Conservation (phyloP, 2,797 vertebrate species). For the Crax fasciolata region DNA sequence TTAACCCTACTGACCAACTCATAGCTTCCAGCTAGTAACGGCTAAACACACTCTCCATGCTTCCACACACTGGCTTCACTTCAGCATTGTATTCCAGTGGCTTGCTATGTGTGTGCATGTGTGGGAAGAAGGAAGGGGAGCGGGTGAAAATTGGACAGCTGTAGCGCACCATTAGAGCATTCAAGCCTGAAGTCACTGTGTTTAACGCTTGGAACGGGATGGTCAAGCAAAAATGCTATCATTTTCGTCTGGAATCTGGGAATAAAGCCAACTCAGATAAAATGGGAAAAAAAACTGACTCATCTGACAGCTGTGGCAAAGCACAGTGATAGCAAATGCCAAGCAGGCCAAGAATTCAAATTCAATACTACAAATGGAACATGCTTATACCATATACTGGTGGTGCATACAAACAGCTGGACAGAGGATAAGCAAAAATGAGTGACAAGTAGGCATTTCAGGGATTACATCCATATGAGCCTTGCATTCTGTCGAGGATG, state of each 20-base stretch:
- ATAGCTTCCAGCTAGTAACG: constrained; percentile 14
- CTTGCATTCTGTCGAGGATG: background rate
- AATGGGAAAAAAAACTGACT: constrained; percentile 62
- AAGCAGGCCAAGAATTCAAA: constrained; percentile 63
- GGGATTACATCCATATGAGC: background rate
- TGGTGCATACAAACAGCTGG: background rate
- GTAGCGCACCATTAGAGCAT: constrained; percentile 78
- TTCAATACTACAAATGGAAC: constrained; percentile 11
- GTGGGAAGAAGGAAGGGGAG: constrained; percentile 25
- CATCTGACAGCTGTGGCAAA: constrained; percentile 78
- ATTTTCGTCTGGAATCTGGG: constrained; percentile 83
- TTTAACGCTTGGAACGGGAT: constrained; percentile 80
- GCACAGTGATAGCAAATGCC: constrained; percentile 51
- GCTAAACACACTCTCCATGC: constrained; percentile 13
- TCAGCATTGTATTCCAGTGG: constrained; percentile 46
- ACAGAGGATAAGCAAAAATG: background rate
- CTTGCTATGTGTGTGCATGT: background rate
- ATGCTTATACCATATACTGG: background rate
- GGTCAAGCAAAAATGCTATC: constrained; percentile 80
- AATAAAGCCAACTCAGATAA: constrained; percentile 78
- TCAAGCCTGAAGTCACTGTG: constrained; percentile 80
- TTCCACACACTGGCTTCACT: constrained; percentile 39
- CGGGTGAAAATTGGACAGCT: constrained; percentile 74
- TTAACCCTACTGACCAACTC: background rate
- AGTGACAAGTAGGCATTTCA: background rate